These are phyloP conservation scores for Bathynomus jamesi DNA, from an alignment of 1,140 invertebrate genomes.

Conservation along the genomic window DNA sequence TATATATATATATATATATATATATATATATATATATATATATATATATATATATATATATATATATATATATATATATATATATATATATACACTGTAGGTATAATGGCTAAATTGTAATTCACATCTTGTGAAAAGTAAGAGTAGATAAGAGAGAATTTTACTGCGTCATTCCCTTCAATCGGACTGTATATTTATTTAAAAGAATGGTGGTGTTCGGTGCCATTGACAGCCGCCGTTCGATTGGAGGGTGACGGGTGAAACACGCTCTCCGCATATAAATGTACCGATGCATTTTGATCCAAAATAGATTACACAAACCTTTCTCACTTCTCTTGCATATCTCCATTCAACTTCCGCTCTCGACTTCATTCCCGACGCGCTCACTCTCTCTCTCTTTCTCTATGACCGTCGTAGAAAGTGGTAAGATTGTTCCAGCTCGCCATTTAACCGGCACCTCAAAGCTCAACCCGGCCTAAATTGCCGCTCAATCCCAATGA, in stretches of 20 bases:
- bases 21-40: neutral
- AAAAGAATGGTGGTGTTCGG: too few relatives aligned
- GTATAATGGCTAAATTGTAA: too few relatives aligned
- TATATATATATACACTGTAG: neutral
- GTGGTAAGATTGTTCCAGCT: neutral
- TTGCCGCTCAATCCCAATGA: neutral
- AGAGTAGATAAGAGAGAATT: too few relatives aligned
- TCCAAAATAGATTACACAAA: neutral
- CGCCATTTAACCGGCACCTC: neutral
- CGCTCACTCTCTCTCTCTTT: neutral
- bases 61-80: neutral
- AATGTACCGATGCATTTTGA: neutral
- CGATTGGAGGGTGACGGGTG: neutral
- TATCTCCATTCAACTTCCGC: neutral
- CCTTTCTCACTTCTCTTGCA: neutral
- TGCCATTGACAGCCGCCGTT: too few relatives aligned
- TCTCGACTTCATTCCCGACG: neutral
- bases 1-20: constrained; percentile 13
- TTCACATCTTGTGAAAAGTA: too few relatives aligned
- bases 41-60: neutral
- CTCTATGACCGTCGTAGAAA: neutral
- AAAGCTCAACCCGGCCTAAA: neutral
- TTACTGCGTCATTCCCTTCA: too few relatives aligned
- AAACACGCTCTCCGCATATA: neutral
- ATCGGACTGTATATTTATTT: too few relatives aligned